phyloP scores from a whole-genome alignment of 2,888 invertebrate species.

The Marronus borbonicus region DNA sequence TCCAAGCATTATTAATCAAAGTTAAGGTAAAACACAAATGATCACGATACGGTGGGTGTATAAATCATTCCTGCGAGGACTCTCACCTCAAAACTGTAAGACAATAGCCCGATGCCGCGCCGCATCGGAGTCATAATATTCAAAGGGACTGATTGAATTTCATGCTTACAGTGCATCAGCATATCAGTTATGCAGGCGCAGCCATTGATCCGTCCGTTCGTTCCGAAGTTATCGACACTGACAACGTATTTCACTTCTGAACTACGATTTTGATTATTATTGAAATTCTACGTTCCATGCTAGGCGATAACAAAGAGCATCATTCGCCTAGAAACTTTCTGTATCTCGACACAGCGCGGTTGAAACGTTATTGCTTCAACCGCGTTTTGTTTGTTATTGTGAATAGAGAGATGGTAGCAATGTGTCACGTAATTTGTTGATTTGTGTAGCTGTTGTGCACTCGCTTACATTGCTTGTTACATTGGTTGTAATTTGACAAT shows the following conservation, averaged over 20 bases:
- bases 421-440: background rate
- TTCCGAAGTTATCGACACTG: constrained; percentile 34
- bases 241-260: constrained; percentile 46
- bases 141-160: constrained; percentile 42
- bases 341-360: background rate
- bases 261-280: constrained; percentile 47
- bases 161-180: constrained; percentile 37
- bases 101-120: constrained; percentile 39
- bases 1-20: constrained; percentile 41
- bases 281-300: constrained; percentile 32
- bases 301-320: constrained; percentile 17
- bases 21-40: constrained; percentile 42
- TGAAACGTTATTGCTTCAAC: no score
- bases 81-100: constrained; percentile 39
- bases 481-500: no score
- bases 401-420: constrained; percentile 8
- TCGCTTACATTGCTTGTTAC: background rate
- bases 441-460: background rate
- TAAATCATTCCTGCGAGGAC: constrained; percentile 45
- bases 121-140: constrained; percentile 37
- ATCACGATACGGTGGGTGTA: constrained; percentile 46
- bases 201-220: constrained; percentile 32
- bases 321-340: constrained; percentile 15
- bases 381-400: no score
- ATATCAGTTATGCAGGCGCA: constrained; percentile 28